phyloP scores from a whole-genome alignment of 1,140 invertebrate genomes.

The Aradophagus sp. region DNA sequence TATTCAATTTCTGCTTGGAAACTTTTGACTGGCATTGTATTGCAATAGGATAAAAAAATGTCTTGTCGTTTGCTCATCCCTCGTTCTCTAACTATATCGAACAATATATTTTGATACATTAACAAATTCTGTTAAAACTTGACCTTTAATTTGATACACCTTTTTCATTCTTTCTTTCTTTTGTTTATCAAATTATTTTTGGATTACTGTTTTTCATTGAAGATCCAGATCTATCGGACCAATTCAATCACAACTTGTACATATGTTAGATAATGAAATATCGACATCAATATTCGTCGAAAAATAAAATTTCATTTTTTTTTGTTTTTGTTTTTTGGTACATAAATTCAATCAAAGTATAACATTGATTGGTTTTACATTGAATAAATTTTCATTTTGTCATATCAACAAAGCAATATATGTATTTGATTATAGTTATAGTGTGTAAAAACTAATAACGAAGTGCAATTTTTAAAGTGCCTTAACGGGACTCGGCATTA shows the following conservation, averaged over 20 bases:
- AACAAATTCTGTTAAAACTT: no score
- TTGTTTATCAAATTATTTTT: conserved; percentile 37
- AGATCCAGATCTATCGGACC: no score
- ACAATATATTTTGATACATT: conserved; percentile 1
- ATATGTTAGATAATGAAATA: no score
- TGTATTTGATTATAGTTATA: no score
- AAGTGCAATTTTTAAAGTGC: no score
- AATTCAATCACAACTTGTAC: no score
- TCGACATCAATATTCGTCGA: conserved; percentile 38
- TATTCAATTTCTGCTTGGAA: neutral
- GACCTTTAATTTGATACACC: neutral
- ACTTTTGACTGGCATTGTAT: neutral
- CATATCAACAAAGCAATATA: conserved; percentile 3
- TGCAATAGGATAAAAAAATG: conserved; percentile 2
- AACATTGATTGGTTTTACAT: conserved; percentile 9
- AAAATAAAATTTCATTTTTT: conserved; percentile 39
- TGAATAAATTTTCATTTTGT: conserved; percentile 12
- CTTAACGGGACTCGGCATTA: no score
- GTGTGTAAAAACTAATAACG: no score
- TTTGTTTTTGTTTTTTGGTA: conserved; percentile 6
- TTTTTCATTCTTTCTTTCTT: conserved; percentile 13
- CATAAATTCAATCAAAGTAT: conserved; percentile 21
- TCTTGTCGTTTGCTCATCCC: neutral
- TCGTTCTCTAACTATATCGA: conserved; percentile 14
- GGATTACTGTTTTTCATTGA: conserved; percentile 5